Conservation (phyloP, 2,888 invertebrate genomes). For the Trichogramma dendrolimi region DNA sequence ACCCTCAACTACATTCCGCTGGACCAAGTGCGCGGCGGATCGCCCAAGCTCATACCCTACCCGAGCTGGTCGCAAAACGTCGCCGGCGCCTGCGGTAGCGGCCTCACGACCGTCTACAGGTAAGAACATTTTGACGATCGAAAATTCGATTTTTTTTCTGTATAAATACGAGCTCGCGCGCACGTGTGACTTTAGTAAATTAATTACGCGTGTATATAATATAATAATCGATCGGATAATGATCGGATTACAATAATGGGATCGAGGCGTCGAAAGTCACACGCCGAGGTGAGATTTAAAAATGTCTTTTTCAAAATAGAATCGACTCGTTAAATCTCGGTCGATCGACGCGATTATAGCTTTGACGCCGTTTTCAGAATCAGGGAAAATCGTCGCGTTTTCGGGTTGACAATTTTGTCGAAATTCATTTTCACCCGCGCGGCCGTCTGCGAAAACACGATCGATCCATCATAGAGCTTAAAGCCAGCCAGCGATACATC, state of each 20-base stretch:
- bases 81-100: slow-evolving; percentile 70
- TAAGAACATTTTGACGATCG: slow-evolving; percentile 24
- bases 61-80: slow-evolving; percentile 73
- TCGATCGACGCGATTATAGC: too few relatives aligned
- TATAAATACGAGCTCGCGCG: too few relatives aligned
- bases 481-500: not conserved
- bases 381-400: too few relatives aligned
- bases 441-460: not conserved
- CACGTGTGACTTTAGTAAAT: too few relatives aligned
- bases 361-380: too few relatives aligned
- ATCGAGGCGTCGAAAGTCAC: too few relatives aligned
- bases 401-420: not conserved
- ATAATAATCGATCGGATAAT: too few relatives aligned
- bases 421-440: not conserved
- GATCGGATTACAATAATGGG: too few relatives aligned
- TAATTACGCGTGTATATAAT: too few relatives aligned
- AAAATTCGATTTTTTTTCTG: not conserved
- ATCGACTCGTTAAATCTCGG: too few relatives aligned
- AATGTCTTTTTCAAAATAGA: too few relatives aligned
- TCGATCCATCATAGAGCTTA: not conserved
- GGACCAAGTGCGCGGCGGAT: slow-evolving; percentile 63
- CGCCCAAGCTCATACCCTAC: slow-evolving; percentile 73
- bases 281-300: too few relatives aligned
- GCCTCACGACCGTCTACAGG: slow-evolving; percentile 71
- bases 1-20: slow-evolving; percentile 76